phyloP scores from a whole-genome alignment of 2,888 invertebrate species.

The Drosophila aldrichi region DNA sequence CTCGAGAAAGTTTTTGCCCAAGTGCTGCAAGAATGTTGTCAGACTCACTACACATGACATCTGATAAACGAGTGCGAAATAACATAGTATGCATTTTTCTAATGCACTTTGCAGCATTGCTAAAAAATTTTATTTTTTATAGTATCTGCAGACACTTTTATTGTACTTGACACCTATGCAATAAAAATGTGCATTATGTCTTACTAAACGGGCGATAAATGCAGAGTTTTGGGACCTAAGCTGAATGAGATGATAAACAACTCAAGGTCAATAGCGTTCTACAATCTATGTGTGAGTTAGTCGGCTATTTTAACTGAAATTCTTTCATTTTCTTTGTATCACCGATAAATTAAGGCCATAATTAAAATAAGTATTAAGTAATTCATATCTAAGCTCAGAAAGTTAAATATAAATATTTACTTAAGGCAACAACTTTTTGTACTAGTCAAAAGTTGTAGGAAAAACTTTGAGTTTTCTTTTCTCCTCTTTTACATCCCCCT shows the following conservation, averaged over 20 bases:
- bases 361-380: neutral
- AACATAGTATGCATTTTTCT: neutral
- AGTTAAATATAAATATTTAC: too few relatives aligned
- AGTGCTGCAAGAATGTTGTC: slow-evolving; percentile 5
- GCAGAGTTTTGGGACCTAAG: too few relatives aligned
- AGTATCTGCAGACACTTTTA: neutral
- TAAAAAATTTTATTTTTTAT: neutral
- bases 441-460: too few relatives aligned
- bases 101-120: neutral
- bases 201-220: too few relatives aligned
- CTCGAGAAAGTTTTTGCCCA: neutral
- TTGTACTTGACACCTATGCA: neutral
- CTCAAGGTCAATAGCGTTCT: too few relatives aligned
- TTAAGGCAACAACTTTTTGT: neutral
- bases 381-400: neutral
- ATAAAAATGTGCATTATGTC: neutral
- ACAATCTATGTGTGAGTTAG: too few relatives aligned
- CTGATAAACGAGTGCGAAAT: neutral
- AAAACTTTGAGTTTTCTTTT: slow-evolving; percentile 1
- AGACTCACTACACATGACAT: neutral
- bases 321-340: neutral
- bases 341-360: neutral
- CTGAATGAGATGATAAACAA: too few relatives aligned
- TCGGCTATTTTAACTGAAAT: too few relatives aligned
- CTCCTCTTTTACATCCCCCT: neutral